Evolutionary conservation across 1,140 invertebrate species (phyloP).

Genomic region (Brachionus rubens): DNA sequence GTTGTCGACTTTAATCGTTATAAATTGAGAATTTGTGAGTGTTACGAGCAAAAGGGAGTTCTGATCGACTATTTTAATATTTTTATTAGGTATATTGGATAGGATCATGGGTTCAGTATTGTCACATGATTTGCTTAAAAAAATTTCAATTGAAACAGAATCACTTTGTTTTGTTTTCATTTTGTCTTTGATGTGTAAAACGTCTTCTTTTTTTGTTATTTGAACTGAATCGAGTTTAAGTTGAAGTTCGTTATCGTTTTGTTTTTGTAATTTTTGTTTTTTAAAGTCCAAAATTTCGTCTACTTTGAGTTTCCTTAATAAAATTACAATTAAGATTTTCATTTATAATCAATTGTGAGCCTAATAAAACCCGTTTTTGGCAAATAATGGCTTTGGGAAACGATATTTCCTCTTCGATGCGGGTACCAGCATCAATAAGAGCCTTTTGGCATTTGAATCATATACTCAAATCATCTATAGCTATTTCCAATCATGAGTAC

Average conservation of each 20-base stretch:
- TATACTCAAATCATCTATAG: too few relatives aligned
- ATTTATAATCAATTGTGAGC: neutral
- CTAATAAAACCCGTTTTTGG: neutral
- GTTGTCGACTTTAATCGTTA: neutral
- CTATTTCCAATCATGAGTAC: too few relatives aligned
- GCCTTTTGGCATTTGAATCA: neutral
- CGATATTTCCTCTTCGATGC: too few relatives aligned
- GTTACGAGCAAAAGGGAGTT: neutral
- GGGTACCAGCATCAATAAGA: too few relatives aligned
- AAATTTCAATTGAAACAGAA: neutral
- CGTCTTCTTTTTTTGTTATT: slow-evolving; percentile 1
- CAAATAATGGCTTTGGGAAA: too few relatives aligned
- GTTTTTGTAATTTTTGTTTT: neutral
- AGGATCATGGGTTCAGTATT: neutral
- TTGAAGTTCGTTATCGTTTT: neutral
- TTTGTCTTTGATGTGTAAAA: too few relatives aligned
- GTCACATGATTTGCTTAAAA: neutral
- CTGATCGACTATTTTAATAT: slow-evolving; percentile 5
- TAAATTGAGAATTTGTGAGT: neutral
- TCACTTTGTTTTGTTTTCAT: too few relatives aligned
- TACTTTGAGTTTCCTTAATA: slow-evolving; percentile 3
- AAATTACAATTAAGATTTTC: slow-evolving; percentile 5
- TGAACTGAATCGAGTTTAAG: neutral
- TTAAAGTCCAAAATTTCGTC: neutral
- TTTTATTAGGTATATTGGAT: neutral